Conservation (phyloP, 1,140 invertebrate genomes). For the Brachionus koreanus region DNA sequence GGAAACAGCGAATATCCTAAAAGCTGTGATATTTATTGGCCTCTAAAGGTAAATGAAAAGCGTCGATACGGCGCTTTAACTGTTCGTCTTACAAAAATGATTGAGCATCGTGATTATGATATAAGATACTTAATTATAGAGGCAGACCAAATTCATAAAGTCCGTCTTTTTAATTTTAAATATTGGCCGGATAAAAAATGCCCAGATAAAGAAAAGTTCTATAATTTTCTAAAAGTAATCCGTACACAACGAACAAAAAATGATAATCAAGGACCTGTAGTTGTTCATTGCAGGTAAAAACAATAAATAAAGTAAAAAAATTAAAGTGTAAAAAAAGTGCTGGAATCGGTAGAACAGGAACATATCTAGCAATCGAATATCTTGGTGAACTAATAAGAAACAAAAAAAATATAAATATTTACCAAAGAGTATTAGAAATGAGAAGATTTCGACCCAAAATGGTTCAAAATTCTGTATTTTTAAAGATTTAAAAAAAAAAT, state of each 20-base stretch:
- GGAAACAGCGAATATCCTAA: conserved; percentile 58
- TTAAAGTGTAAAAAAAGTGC: conserved; percentile 65
- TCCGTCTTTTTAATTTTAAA: conserved; percentile 28
- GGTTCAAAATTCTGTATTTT: conserved; percentile 39
- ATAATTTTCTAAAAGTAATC: conserved; percentile 34
- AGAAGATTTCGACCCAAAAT: conserved; percentile 1
- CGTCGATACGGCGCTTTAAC: neutral
- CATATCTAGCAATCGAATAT: conserved; percentile 81
- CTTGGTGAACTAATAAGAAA: conserved; percentile 72
- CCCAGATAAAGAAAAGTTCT: neutral
- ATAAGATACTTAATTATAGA: neutral
- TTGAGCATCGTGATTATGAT: neutral
- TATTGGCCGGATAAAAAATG: conserved; percentile 5
- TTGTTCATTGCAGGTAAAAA: conserved; percentile 35
- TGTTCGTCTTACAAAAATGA: neutral
- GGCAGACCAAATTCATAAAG: neutral
- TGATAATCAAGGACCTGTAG: neutral
- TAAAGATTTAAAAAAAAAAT: neutral
- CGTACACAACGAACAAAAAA: neutral
- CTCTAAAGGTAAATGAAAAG: neutral
- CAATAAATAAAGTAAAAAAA: neutral
- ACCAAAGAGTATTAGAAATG: conserved; percentile 14
- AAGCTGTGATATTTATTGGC: conserved; percentile 16
- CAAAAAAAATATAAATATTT: conserved; percentile 45
- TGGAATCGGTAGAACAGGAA: conserved; percentile 86